phyloP scores from a whole-genome alignment of 2,113 vertebrate genomes.

The Corythoichthys haematopterus region DNA sequence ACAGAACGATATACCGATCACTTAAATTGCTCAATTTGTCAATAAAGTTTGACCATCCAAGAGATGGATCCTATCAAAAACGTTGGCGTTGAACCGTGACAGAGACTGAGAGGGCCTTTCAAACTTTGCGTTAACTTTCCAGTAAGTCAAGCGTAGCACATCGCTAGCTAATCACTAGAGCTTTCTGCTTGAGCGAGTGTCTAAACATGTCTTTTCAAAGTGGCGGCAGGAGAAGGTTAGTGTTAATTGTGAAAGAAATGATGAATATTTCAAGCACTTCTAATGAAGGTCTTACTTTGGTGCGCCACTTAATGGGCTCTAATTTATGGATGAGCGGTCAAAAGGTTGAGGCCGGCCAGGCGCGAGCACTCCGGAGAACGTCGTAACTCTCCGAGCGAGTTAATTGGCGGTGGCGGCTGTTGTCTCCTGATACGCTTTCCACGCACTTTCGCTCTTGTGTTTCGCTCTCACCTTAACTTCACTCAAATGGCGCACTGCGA shows the following conservation, averaged over 20 bases:
- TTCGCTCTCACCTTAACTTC: neutral
- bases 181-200: conserved; percentile 1
- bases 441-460: conserved; percentile 1
- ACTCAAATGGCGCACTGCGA: neutral
- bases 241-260: conserved; percentile 20
- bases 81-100: neutral
- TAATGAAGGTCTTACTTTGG: conserved; percentile 45
- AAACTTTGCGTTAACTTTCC: neutral
- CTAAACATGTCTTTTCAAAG: neutral
- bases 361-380: conserved; percentile 35
- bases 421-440: conserved; percentile 38
- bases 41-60: neutral
- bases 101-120: neutral
- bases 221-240: conserved; percentile 9
- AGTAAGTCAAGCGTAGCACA: neutral
- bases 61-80: neutral
- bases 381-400: conserved; percentile 27
- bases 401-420: conserved; percentile 51
- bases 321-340: conserved; percentile 56
- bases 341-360: conserved; percentile 45
- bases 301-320: conserved; percentile 43
- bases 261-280: conserved; percentile 54
- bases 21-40: neutral
- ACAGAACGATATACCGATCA: too few species aligned
- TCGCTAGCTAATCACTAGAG: neutral